These are phyloP conservation scores for Tipula confusa DNA, from an alignment of 2,888 invertebrate genomes.

Conservation along the genomic window DNA sequence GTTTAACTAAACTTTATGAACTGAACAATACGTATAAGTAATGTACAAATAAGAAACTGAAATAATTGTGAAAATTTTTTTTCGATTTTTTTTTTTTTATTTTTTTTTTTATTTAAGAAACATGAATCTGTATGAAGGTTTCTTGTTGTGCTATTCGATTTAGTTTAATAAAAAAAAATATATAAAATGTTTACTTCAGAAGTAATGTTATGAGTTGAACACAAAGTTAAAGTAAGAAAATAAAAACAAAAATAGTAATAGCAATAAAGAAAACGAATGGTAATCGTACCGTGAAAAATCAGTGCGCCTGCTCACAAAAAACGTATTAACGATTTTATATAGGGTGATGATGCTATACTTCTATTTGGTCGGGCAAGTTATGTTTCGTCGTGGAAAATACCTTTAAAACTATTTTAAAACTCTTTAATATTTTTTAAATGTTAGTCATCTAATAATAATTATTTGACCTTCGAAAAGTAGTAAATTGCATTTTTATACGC, in stretches of 20 bases:
- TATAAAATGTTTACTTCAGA: neutral
- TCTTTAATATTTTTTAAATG: no score
- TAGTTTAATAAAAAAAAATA: neutral
- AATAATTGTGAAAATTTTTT: neutral
- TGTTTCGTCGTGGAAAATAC: neutral
- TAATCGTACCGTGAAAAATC: neutral
- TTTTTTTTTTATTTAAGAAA: no score
- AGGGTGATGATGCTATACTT: neutral
- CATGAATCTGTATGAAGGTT: neutral
- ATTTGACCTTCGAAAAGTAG: neutral
- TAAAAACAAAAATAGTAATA: neutral
- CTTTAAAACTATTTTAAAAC: no score
- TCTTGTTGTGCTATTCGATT: slow-evolving; percentile 9
- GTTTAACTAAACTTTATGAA: neutral
- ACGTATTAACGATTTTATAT: neutral
- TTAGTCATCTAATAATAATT: neutral
- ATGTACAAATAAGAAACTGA: neutral
- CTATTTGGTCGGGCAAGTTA: neutral
- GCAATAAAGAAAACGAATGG: neutral
- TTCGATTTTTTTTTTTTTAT: no score
- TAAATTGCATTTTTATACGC: neutral
- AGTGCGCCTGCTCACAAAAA: slow-evolving; percentile 5
- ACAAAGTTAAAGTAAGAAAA: slow-evolving; percentile 7
- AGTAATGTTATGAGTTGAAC: neutral
- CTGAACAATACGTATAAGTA: neutral